Base-by-base conservation (phyloP, 2,113 vertebrate species). In the Pimephales promelas region DNA sequence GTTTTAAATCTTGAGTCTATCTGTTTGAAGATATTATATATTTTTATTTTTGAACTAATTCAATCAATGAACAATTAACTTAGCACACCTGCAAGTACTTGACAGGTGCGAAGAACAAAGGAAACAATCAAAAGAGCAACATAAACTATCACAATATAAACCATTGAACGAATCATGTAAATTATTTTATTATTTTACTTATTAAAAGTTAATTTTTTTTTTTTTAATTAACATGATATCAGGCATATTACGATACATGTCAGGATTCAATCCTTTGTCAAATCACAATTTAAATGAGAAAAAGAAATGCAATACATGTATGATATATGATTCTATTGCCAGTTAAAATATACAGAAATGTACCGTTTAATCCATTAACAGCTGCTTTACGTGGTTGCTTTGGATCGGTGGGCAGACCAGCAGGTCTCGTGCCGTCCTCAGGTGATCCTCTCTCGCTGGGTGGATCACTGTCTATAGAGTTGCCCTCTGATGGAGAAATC, bases 401-500 rank as follows among this genome's bases (percentile, higher is more conserved):
- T 91, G 92, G 89, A 76, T 97, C 96, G 0, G 82, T 92, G 64
- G 89, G 92, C 3, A 85, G 87, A 83, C 92, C 82, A 0, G 95
- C 90, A 3, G 89, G 90, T 91, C 94, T 95, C 62, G 85, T 91
- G 88, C 90, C 93, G 86, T 97, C 96, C 66, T 97, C 96, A 0
- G 93, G 93, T 0, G 92, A 94, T 31, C 97, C 97, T 84, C 94
- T 94, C 85, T 95, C 97, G 0, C 96, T 97, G 87, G 96, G 97
- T 10, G 93, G 96, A 61, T 98, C 96, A 78, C 97, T 99, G 43
- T 94, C 94, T 2, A 96, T 93, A 0, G 97, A 99, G 87, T 97
- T 96, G 0, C 95, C 95, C 80, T 99, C 97, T 3, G 97, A 98
- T 0, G 97, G 97, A 0, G 95, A 97, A 90, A 99, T 92, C 90